phyloP scores from a whole-genome alignment of 37 sponge, comb jelly and placozoan genomes.

The Halichondria panicea region DNA sequence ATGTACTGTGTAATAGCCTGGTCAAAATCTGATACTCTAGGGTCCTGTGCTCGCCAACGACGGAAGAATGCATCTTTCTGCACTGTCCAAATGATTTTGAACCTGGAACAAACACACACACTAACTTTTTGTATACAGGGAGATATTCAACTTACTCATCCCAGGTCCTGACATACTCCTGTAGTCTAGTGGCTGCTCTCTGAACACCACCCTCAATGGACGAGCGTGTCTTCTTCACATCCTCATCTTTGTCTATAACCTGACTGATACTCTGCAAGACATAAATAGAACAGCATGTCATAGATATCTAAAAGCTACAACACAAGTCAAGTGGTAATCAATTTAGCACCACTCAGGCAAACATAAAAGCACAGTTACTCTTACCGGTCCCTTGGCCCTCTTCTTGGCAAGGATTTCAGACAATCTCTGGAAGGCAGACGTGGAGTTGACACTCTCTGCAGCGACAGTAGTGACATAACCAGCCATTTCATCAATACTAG shows the following conservation, averaged over 20 bases:
- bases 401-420: conserved; percentile 79
- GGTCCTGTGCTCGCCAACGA: conserved; percentile 85
- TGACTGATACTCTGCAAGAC: conserved; percentile 62
- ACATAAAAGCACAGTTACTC: not conserved
- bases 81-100: conserved; percentile 59
- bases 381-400: conserved; percentile 22
- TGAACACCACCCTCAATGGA: conserved; percentile 74
- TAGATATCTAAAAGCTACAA: not conserved
- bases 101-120: conserved; percentile 1
- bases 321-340: not conserved
- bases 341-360: not conserved
- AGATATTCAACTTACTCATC: conserved; percentile 50
- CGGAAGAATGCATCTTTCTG: conserved; percentile 92
- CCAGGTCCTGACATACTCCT: conserved; percentile 70
- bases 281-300: not conserved
- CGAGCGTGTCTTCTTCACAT: conserved; percentile 81
- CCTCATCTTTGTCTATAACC: conserved; percentile 89
- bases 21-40: conserved; percentile 86
- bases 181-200: conserved; percentile 44
- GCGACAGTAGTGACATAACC: conserved; percentile 69
- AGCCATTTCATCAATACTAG: conserved; percentile 69
- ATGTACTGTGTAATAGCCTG: conserved; percentile 65
- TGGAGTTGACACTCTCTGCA: conserved; percentile 58
- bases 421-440: conserved; percentile 73
- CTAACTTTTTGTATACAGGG: not conserved